Percentiles rank a stretch among this genome's conserved stretches.
Evolutionary conservation across 2,797 vertebrate species (phyloP).

Genomic region (Ibycter americanus): DNA sequence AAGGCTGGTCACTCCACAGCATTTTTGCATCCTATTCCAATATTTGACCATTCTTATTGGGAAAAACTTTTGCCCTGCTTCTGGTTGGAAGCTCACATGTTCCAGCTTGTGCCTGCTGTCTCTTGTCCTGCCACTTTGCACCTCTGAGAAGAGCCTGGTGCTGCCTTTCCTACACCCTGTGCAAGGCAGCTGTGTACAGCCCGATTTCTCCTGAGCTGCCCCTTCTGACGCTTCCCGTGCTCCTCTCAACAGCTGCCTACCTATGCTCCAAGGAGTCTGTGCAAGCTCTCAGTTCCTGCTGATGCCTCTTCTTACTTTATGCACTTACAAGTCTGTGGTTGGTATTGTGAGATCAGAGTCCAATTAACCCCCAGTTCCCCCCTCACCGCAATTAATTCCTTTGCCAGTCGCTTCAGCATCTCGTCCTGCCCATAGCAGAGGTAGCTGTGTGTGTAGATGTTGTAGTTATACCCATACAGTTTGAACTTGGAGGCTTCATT

Average conservation of each 20-base stretch:
- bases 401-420: conserved; percentile 65
- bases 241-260: background rate
- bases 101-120: background rate
- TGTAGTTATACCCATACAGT: conserved; percentile 83
- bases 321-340: background rate
- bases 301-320: background rate
- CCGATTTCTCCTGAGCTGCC: background rate
- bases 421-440: conserved; percentile 86
- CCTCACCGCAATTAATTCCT: conserved; percentile 40
- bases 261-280: background rate
- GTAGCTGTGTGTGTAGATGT: conserved; percentile 89
- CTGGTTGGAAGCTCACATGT: background rate
- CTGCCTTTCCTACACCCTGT: background rate
- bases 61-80: background rate
- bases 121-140: background rate
- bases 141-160: background rate
- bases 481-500: conserved; percentile 65
- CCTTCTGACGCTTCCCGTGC: background rate
- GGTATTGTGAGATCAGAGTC: background rate
- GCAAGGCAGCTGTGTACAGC: background rate
- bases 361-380: background rate
- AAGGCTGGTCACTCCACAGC: background rate
- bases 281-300: background rate
- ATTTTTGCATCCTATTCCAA: background rate
- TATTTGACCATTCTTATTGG: background rate